Evolutionary conservation across 64 coral and sea anemone species (phyloP).

Genomic region (Montipora efflorescens): DNA sequence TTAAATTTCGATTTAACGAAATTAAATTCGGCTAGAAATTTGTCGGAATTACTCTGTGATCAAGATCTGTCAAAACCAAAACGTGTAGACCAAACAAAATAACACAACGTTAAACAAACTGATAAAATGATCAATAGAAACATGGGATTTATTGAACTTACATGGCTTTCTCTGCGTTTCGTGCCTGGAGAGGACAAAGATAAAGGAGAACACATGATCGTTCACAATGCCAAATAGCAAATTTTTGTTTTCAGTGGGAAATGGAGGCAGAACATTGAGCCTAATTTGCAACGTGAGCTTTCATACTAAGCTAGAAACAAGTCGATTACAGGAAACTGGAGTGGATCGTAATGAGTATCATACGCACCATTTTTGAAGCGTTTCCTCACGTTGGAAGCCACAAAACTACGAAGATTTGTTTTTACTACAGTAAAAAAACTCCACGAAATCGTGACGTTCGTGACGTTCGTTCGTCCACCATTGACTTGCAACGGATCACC

Average conservation of each 20-base stretch:
- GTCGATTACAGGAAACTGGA: not conserved
- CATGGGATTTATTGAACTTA: slow-evolving; percentile 38
- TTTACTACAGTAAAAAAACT: not conserved
- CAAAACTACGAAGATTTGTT: not conserved
- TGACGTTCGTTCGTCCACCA: not conserved
- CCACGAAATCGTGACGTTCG: not conserved
- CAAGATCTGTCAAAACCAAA: too few relatives aligned
- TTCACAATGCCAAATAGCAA: not conserved
- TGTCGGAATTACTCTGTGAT: too few relatives aligned
- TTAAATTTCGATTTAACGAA: too few relatives aligned
- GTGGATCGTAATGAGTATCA: not conserved
- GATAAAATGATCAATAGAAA: not conserved
- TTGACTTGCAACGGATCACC: not conserved
- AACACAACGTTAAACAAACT: not conserved
- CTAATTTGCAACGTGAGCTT: too few relatives aligned
- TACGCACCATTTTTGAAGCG: slow-evolving; percentile 27
- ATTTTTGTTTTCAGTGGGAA: too few relatives aligned
- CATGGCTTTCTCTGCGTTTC: slow-evolving; percentile 98
- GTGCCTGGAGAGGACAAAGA: slow-evolving; percentile 57
- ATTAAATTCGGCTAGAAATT: too few relatives aligned
- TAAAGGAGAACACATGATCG: not conserved
- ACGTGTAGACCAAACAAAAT: too few relatives aligned
- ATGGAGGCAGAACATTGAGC: too few relatives aligned
- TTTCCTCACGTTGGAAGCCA: not conserved
- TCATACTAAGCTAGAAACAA: not conserved